These are phyloP conservation scores for Vanessa atalanta DNA, from an alignment of 1,140 invertebrate genomes.

Conservation along the genomic window DNA sequence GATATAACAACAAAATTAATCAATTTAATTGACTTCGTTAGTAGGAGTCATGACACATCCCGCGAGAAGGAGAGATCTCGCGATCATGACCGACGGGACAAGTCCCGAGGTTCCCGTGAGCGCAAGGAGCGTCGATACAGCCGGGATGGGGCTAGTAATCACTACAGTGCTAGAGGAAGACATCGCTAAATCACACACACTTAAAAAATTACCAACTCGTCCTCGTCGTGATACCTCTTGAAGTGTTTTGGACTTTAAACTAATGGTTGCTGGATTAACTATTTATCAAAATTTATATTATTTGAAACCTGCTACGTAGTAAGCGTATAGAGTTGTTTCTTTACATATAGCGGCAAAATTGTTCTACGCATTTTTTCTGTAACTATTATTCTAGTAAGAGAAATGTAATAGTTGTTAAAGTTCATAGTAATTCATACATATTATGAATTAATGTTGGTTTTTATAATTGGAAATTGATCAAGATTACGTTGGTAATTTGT, in stretches of 20 bases:
- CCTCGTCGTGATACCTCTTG: too few relatives aligned
- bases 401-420: background rate
- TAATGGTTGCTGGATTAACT: background rate
- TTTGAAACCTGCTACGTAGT: background rate
- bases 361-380: slow-evolving; percentile 8
- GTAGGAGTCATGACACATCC: slow-evolving; percentile 39
- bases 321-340: background rate
- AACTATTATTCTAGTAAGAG: background rate
- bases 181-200: slow-evolving; percentile 51
- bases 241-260: too few relatives aligned
- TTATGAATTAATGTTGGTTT: background rate
- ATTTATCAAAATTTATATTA: slow-evolving; percentile 3
- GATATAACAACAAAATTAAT: background rate
- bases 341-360: background rate
- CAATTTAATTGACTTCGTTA: background rate
- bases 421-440: background rate
- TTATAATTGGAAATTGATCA: background rate
- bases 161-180: slow-evolving; percentile 59
- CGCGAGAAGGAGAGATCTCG: slow-evolving; percentile 68
- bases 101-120: slow-evolving; percentile 56
- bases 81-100: slow-evolving; percentile 64
- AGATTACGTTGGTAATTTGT: background rate
- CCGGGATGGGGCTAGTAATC: slow-evolving; percentile 56
- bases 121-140: slow-evolving; percentile 71
- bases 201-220: too few relatives aligned